These are phyloP conservation scores for Sminthurides bifidus DNA, from an alignment of 1,140 invertebrate genomes.

Conservation along the genomic window DNA sequence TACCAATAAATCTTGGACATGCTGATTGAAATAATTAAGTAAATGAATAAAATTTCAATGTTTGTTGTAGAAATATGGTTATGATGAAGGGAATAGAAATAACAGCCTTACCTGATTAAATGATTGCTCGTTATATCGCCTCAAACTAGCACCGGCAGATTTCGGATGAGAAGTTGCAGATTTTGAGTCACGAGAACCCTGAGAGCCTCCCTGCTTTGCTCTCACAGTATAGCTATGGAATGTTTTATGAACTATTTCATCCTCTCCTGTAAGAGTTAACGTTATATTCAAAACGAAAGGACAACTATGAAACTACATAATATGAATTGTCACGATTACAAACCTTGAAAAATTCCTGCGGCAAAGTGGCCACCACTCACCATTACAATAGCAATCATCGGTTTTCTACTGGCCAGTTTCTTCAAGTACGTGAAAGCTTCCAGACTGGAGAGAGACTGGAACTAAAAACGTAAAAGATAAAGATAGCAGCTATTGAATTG, in stretches of 20 bases:
- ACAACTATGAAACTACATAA: not conserved
- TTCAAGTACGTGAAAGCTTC: too few relatives aligned
- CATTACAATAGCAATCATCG: constrained; percentile 62
- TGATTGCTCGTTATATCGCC: constrained; percentile 63
- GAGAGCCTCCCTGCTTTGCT: constrained; percentile 67
- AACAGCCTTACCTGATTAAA: constrained; percentile 46
- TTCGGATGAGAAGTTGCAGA: constrained; percentile 49
- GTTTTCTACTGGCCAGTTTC: too few relatives aligned
- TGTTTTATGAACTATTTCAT: constrained; percentile 64
- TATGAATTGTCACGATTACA: not conserved
- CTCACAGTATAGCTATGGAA: constrained; percentile 76
- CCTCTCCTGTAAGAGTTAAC: constrained; percentile 36
- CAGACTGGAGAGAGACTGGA: too few relatives aligned
- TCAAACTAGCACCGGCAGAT: constrained; percentile 67
- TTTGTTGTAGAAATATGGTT: not conserved
- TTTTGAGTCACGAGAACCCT: constrained; percentile 54
- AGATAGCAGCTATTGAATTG: too few relatives aligned
- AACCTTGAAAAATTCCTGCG: constrained; percentile 63
- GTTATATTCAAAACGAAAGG: constrained; percentile 9
- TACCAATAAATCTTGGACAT: constrained; percentile 60
- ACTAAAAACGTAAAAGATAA: too few relatives aligned
- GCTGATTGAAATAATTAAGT: constrained; percentile 46
- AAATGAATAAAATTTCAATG: not conserved
- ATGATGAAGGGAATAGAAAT: not conserved
- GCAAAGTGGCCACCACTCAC: constrained; percentile 77